phyloP scores from a whole-genome alignment of 2,888 invertebrate genomes.

The Eledone cirrhosa region DNA sequence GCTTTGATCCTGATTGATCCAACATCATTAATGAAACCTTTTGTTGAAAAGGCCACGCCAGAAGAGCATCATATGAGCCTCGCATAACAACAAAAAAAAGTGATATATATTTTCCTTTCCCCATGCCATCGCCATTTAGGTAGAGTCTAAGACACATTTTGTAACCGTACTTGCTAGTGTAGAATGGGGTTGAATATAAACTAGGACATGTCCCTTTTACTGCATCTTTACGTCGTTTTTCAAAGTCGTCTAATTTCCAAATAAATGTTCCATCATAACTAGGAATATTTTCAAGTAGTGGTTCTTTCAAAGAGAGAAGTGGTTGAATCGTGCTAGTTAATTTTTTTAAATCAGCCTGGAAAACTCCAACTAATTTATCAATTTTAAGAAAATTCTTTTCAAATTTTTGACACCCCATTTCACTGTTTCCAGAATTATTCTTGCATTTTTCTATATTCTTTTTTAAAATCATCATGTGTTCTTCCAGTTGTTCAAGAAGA shows the following conservation, averaged over 20 bases:
- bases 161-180: constrained; percentile 59
- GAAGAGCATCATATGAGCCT: constrained; percentile 60
- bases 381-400: background rate
- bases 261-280: constrained; percentile 62
- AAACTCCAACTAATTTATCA: background rate
- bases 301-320: too few relatives aligned
- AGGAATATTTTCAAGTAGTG: constrained; percentile 30
- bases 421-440: background rate
- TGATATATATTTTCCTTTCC: constrained; percentile 61
- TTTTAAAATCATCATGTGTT: background rate
- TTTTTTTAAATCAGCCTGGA: background rate
- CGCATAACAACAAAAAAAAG: constrained; percentile 64
- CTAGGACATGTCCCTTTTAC: constrained; percentile 54
- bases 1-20: constrained; percentile 60
- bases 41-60: constrained; percentile 62
- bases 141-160: constrained; percentile 62
- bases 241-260: constrained; percentile 62
- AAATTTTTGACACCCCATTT: background rate
- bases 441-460: background rate
- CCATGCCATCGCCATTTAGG: constrained; percentile 64
- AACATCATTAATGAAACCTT: constrained; percentile 62
- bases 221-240: constrained; percentile 56
- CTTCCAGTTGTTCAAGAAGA: background rate
- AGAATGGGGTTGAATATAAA: constrained; percentile 62
- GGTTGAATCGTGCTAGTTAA: background rate